phyloP scores from a whole-genome alignment of 2,113 vertebrate species.

The Crotophaga sulcirostris region DNA sequence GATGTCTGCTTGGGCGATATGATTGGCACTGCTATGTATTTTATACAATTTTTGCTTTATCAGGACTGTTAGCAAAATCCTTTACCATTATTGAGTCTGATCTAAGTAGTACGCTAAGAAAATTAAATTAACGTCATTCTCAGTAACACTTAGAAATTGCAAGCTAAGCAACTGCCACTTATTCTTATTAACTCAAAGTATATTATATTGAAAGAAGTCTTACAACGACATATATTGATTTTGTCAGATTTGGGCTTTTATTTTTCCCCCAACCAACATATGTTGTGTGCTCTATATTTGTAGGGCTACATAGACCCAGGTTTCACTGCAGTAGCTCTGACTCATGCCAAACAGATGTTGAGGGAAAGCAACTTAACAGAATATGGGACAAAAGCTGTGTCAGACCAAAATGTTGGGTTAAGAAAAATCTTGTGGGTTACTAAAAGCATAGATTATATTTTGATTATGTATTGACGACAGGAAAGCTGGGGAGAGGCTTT shows the following conservation, averaged over 20 bases:
- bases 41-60: neutral
- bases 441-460: neutral
- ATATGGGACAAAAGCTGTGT: neutral
- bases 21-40: neutral
- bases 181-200: neutral
- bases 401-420: neutral
- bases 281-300: neutral
- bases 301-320: neutral
- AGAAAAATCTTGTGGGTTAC: neutral
- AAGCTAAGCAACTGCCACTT: constrained; percentile 30
- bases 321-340: neutral
- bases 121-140: constrained; percentile 45
- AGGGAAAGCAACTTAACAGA: neutral
- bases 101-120: neutral
- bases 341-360: neutral
- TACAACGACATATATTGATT: neutral
- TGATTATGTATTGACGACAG: too few relatives aligned
- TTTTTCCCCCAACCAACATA: neutral
- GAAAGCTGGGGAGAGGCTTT: too few relatives aligned
- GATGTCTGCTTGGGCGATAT: neutral
- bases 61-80: neutral
- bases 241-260: neutral
- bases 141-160: constrained; percentile 20
- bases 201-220: neutral
- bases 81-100: neutral